Conservation (phyloP, 92 coral and sea anemone genomes). For the Palythoa heliodiscus region DNA sequence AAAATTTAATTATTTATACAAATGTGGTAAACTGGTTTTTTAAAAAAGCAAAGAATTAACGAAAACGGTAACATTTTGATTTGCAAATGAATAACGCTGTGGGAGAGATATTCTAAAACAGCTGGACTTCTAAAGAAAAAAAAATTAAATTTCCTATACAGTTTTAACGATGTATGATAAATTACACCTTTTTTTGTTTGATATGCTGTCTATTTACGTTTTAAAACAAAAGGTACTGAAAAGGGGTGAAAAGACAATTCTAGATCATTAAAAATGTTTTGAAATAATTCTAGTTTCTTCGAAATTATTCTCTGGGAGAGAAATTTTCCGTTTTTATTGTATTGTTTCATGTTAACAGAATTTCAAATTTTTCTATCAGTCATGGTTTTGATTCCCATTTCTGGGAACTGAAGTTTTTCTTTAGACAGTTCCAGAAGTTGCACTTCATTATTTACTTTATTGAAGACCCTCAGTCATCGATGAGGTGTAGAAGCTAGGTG, state of each 20-base stretch:
- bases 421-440: no score
- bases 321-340: not conserved
- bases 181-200: not conserved
- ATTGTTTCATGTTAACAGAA: not conserved
- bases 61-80: not conserved
- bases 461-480: no score
- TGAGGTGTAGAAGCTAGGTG: no score
- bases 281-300: constrained; percentile 4
- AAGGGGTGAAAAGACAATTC: not conserved
- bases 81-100: not conserved
- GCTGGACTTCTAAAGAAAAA: constrained; percentile 2
- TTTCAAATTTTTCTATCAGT: no score
- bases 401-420: no score
- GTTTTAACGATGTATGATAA: not conserved
- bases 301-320: not conserved
- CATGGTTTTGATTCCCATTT: no score
- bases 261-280: not conserved
- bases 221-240: not conserved
- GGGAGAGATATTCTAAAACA: constrained; percentile 11
- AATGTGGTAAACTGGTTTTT: not conserved
- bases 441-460: no score
- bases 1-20: not conserved
- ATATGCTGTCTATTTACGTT: constrained; percentile 18
- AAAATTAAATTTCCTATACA: not conserved
- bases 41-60: not conserved